phyloP scores from a whole-genome alignment of 2,888 invertebrate genomes.

The Eupithecia dodoneata region DNA sequence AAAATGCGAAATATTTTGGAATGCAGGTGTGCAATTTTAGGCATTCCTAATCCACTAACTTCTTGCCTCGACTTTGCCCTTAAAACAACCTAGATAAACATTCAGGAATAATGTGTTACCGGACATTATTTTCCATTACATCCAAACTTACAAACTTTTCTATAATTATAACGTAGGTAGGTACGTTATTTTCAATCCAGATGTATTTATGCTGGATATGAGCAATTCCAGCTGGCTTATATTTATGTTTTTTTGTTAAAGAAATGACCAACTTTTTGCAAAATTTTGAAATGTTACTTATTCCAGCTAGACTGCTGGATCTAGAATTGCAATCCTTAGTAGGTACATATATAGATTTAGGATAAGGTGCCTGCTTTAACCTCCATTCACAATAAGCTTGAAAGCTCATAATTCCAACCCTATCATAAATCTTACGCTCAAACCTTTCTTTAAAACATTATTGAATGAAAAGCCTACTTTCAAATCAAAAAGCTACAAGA shows the following conservation, averaged over 20 bases:
- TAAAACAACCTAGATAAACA: not conserved
- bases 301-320: no score
- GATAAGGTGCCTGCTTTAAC: not conserved
- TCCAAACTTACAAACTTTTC: not conserved
- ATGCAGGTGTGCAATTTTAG: not conserved
- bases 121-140: not conserved
- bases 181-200: not conserved
- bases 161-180: not conserved
- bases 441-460: not conserved
- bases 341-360: not conserved
- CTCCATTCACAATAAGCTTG: not conserved
- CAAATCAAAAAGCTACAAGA: slow-evolving; percentile 23
- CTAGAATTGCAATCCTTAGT: no score
- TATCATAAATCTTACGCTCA: slow-evolving; percentile 7
- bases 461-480: slow-evolving; percentile 12
- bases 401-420: not conserved
- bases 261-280: no score
- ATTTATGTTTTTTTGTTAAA: no score
- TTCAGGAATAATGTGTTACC: not conserved
- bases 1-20: not conserved
- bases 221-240: no score
- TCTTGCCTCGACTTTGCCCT: not conserved
- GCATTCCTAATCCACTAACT: not conserved
- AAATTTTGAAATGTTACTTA: no score
- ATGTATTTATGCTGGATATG: no score